These are phyloP conservation scores for Chymomyza caudatula DNA, from an alignment of 2,888 invertebrate genomes.

Conservation along the genomic window DNA sequence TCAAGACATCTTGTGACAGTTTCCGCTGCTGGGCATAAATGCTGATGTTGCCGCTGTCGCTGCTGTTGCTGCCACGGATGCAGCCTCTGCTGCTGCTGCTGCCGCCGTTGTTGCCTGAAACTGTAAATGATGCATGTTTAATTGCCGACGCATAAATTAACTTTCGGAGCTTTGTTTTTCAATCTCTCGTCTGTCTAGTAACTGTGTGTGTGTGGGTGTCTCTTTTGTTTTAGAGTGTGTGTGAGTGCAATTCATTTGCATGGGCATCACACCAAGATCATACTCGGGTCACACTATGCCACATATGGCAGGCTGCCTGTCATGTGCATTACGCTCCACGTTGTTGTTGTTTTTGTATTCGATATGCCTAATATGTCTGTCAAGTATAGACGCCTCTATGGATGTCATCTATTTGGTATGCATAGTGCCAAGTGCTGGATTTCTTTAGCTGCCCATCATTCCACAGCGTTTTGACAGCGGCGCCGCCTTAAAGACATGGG, in stretches of 20 bases:
- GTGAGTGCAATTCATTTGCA: constrained; percentile 7
- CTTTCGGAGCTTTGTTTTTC: constrained; percentile 44
- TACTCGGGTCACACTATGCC: background rate
- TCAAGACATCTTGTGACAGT: constrained; percentile 13
- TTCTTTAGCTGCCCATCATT: background rate
- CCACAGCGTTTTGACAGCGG: background rate
- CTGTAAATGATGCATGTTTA: constrained; percentile 73
- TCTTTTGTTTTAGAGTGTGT: background rate
- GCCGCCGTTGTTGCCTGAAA: constrained; percentile 6
- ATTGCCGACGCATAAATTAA: constrained; percentile 71
- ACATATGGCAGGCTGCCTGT: constrained; percentile 10
- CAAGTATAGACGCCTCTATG: constrained; percentile 42
- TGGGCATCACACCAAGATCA: background rate
- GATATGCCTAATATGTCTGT: constrained; percentile 52
- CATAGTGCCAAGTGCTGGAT: background rate
- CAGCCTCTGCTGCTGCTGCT: too few species aligned
- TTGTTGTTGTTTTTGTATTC: constrained; percentile 13
- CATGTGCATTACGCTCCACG: constrained; percentile 4
- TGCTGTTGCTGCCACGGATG: too few species aligned
- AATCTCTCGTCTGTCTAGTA: background rate
- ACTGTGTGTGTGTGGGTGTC: constrained; percentile 3
- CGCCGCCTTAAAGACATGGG: too few species aligned
- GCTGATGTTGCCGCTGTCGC: too few species aligned
- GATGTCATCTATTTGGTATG: background rate
- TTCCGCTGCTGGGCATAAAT: constrained; percentile 29